These are phyloP conservation scores for Lithophane socia DNA, from an alignment of 2,888 invertebrate genomes.

Conservation along the genomic window DNA sequence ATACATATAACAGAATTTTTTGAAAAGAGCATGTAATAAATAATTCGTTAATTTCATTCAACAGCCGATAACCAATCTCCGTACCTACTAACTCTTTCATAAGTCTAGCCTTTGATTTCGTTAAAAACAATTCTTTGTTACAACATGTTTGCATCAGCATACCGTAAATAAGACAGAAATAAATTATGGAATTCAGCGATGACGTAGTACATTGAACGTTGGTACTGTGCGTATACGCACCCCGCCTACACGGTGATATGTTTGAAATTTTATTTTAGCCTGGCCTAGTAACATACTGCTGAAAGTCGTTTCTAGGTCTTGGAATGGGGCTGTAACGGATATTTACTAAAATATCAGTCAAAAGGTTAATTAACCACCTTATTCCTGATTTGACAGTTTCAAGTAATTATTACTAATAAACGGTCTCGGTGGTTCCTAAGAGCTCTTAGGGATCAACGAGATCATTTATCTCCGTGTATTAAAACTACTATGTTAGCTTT, in stretches of 20 bases:
- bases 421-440: too few species aligned
- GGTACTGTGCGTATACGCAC: slow-evolving; percentile 49
- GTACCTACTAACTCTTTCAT: not conserved
- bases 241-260: slow-evolving; percentile 47
- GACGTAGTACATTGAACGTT: slow-evolving; percentile 58
- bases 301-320: not conserved
- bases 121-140: slow-evolving; percentile 33
- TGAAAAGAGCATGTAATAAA: not conserved
- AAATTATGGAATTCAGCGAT: slow-evolving; percentile 63
- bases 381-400: too few species aligned
- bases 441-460: too few species aligned
- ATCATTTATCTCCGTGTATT: too few species aligned
- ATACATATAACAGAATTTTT: not conserved
- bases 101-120: slow-evolving; percentile 31
- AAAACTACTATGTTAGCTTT: too few species aligned
- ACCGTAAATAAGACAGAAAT: slow-evolving; percentile 61
- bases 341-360: not conserved
- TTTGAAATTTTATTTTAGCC: slow-evolving; percentile 40
- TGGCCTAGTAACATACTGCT: slow-evolving; percentile 32
- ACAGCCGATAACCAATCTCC: slow-evolving; percentile 6
- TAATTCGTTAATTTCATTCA: not conserved
- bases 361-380: too few species aligned
- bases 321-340: too few species aligned
- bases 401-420: too few species aligned
- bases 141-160: slow-evolving; percentile 28